Evolutionary conservation across 2,888 invertebrate species (phyloP).

Genomic region (Eilema griseolum): DNA sequence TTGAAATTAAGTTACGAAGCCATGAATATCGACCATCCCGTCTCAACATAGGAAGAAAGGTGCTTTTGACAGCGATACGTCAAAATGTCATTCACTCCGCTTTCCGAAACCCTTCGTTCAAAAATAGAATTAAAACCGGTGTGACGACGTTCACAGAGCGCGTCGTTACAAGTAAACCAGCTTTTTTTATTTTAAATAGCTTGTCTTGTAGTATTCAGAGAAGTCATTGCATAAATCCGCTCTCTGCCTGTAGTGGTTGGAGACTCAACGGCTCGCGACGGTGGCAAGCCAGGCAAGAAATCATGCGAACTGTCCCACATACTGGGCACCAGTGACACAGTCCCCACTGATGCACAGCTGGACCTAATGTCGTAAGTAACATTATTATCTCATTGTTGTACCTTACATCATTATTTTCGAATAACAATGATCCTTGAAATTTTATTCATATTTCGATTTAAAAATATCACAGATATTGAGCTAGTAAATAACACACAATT

Average conservation of each 20-base stretch:
- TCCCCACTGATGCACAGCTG: conserved; percentile 92
- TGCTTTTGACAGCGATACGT: too few species aligned
- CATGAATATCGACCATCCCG: too few species aligned
- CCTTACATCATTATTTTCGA: background rate
- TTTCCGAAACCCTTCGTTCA: too few species aligned
- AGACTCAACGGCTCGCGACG: conserved; percentile 92
- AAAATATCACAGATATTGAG: background rate
- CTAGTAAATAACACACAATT: background rate
- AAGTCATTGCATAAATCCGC: background rate
- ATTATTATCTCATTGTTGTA: background rate
- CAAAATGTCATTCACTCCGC: too few species aligned
- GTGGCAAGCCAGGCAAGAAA: conserved; percentile 88
- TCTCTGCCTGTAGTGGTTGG: conserved; percentile 88
- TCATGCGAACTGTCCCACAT: conserved; percentile 95
- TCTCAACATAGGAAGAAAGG: too few species aligned
- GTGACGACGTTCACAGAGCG: too few species aligned
- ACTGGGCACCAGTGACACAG: conserved; percentile 93
- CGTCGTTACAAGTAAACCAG: too few species aligned
- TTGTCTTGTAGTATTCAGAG: too few species aligned
- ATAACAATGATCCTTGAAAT: conserved; percentile 41
- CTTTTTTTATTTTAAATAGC: background rate
- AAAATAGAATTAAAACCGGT: too few species aligned
- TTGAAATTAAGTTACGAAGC: too few species aligned
- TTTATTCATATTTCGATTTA: background rate
- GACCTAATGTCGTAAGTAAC: conserved; percentile 89